Conservation (phyloP, 2,888 invertebrate species). For the Liopterus haemorrhoidalis region DNA sequence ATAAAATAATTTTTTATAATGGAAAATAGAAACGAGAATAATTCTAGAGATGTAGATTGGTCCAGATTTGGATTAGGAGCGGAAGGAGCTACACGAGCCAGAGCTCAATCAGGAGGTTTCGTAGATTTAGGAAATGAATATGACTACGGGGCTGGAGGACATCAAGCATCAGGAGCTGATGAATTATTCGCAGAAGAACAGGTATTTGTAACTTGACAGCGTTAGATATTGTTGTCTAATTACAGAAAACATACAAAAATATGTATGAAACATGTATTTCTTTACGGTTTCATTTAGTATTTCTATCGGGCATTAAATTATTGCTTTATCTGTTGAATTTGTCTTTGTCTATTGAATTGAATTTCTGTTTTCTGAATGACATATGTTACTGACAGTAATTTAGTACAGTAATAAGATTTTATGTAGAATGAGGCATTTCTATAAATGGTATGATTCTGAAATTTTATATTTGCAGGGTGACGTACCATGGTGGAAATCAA, state of each 20-base stretch:
- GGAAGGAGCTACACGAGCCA: constrained; percentile 46
- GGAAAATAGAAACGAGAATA: constrained; percentile 26
- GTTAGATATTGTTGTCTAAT: not conserved
- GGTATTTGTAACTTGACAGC: constrained; percentile 53
- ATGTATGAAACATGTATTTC: too few species aligned
- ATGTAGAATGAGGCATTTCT: too few species aligned
- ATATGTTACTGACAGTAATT: too few species aligned
- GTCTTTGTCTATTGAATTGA: too few species aligned
- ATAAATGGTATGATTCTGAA: too few species aligned
- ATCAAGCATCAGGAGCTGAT: constrained; percentile 80
- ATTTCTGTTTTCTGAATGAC: too few species aligned
- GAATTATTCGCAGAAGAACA: constrained; percentile 89
- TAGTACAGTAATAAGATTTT: too few species aligned
- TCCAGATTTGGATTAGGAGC: constrained; percentile 50
- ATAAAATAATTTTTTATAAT: too few species aligned
- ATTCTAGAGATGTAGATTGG: constrained; percentile 49
- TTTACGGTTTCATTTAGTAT: too few species aligned
- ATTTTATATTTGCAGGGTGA: constrained; percentile 58
- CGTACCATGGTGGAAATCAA: constrained; percentile 93
- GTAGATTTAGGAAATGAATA: constrained; percentile 70
- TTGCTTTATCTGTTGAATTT: too few species aligned
- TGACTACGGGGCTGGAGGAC: constrained; percentile 72
- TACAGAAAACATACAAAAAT: too few species aligned
- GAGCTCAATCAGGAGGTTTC: constrained; percentile 66
- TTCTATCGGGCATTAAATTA: too few species aligned